Base-by-base conservation (phyloP, 2,888 invertebrate genomes). In the Phragmatobia fuliginosa region DNA sequence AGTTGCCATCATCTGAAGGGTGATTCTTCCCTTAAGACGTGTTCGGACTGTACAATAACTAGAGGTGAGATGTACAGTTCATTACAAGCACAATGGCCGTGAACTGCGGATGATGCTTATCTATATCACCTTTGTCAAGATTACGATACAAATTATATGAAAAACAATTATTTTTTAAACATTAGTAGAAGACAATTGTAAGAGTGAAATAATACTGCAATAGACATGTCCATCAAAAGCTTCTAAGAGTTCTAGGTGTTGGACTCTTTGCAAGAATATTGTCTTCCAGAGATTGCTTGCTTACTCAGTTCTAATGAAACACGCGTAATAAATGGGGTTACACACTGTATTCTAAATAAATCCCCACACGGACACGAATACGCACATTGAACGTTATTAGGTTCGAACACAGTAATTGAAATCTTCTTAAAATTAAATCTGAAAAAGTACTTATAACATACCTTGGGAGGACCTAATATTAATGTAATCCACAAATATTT, bases 21-120 rank as follows among this genome's bases (percentile, higher is more conserved):
- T 90, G 91, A 90, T 83, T 88, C 84, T 90, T 90, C 92, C 92
- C 91, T 88, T 77, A 84, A 93, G 88, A 92, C 94, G 93, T 93
- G 94, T 86, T 78, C 84, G 85, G 93, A 93, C 91, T 94, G 70
- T 78, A 83, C 83, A 92, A 92, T 88, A 85, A 86, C 85, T 87
- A 65, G 85, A 90, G 91, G 91, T 92, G 90, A 90, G 90, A 90
- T 87, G 90, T 87, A 82, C 85, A 89, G 92, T 93, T 94, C 92
- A 93, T 93, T 94, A 92, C 85, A 88, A 84, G 82, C 78, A 84
- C 85, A 86, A 86, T 82, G 86, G 85, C 85, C 79, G 82, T 82
- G 85, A 84, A 84, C 83, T 81, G 79, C 84, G 83, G 83, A 81
- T 78, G 80, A 82, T 78, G 72, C 79, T 75, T 70, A 72, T 68